Conservation (phyloP, 2,888 invertebrate species). For the Acrobeloides nanus region DNA sequence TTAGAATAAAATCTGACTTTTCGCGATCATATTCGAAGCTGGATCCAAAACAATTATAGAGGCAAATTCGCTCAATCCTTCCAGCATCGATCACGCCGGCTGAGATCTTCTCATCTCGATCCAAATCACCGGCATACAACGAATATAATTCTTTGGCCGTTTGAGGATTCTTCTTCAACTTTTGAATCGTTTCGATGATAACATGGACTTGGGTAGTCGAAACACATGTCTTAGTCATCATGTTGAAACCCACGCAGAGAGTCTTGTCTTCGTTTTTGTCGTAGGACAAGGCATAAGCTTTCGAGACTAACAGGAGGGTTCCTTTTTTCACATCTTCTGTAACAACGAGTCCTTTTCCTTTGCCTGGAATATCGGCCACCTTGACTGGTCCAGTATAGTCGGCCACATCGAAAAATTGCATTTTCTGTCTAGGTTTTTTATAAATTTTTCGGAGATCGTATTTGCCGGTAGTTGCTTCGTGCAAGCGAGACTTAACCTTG, state of each 20-base stretch:
- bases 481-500: background rate
- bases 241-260: background rate
- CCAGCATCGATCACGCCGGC: conserved; percentile 1
- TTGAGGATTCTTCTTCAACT: background rate
- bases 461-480: background rate
- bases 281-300: background rate
- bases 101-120: background rate
- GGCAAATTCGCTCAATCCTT: conserved; percentile 1
- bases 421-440: no score
- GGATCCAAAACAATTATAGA: background rate
- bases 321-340: conserved; percentile 2
- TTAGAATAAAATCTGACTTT: no score
- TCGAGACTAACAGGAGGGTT: conserved; percentile 4
- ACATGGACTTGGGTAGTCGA: background rate
- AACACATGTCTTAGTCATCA: background rate
- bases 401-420: conserved; percentile 1
- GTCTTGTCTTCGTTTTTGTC: background rate
- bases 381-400: conserved; percentile 3
- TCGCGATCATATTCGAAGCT: no score
- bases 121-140: background rate
- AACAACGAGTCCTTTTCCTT: conserved; percentile 4
- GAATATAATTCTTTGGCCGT: conserved; percentile 1
- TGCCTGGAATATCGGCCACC: conserved; percentile 2
- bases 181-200: conserved; percentile 1
- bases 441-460: conserved; percentile 1